These are phyloP conservation scores for Tenthredo amoena DNA, from an alignment of 2,888 invertebrate genomes.

Conservation along the genomic window DNA sequence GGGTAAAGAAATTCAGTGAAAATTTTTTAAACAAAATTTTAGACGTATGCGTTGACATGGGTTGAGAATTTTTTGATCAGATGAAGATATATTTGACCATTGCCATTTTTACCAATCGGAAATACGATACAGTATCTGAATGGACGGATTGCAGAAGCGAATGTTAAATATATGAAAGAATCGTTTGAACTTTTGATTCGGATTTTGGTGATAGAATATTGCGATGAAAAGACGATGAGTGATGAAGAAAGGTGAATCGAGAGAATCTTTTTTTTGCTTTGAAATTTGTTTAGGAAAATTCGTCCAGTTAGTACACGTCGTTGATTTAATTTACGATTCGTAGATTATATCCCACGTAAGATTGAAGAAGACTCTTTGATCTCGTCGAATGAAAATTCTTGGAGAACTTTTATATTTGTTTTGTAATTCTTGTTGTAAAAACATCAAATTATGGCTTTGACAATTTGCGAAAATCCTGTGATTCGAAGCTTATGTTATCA, in stretches of 20 bases:
- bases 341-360: background rate
- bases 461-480: background rate
- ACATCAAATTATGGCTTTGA: background rate
- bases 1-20: background rate
- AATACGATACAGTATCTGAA: background rate
- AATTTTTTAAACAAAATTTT: background rate
- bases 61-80: background rate
- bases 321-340: conserved; percentile 5
- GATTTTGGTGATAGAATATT: background rate
- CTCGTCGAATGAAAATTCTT: background rate
- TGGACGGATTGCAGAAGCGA: background rate
- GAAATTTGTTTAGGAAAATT: conserved; percentile 5
- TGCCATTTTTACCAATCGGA: background rate
- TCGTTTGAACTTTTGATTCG: background rate
- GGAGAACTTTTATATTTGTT: background rate
- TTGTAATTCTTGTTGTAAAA: background rate
- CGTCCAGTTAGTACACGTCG: conserved; percentile 15
- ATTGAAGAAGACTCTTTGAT: conserved; percentile 8
- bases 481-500: background rate
- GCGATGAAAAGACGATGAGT: background rate
- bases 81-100: background rate
- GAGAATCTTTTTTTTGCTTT: background rate
- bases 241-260: background rate
- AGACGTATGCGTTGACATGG: background rate
- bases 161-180: background rate